Base-by-base conservation (phyloP, 2,888 invertebrate genomes). In the Gnatocerus cornutus region DNA sequence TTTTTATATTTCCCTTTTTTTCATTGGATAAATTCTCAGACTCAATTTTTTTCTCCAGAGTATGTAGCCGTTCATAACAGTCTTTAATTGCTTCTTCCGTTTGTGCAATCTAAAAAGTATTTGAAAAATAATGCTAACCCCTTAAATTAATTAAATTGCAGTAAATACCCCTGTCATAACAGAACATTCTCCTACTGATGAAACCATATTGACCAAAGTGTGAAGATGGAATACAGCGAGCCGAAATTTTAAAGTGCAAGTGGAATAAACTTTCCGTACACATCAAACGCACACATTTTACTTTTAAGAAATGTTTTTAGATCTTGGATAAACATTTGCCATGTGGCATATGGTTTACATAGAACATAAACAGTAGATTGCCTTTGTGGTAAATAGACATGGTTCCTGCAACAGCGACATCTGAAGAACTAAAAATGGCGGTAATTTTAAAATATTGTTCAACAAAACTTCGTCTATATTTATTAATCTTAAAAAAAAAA, bases 71-170 rank as follows among this genome's bases (percentile, higher is more conserved):
- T 52, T 78, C 76, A 62, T 81, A 81, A 50, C 81, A 80, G 27
- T 58, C 59, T 66, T 80, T 79, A 29, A 83, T 82, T 0, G 79
- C 77, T 63, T 81, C 82, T 74, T 83, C 82, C 5, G 81, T 78
- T 68, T 78, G 78, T 30, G 71, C 71, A 56, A 83, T 83, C 84
- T 84, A 69, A 55, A 80, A 78, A 55, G 4, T 48, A 5, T 12
- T 7, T 30, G 67, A 33, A 79, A 50, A 66, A 29, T 55, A 37
- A 5, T 53, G 50, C 21, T 63, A 21, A 29, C 6, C 10, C 8
- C 45, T 58, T 33, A 80, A 78, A 53, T n/a, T 46, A 30, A n/a
- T 5, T 27, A 68, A 33, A 80, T 27, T 41, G 10, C 13, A 43
- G 13, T 41, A 69, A 48, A 61, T 63, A 76, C 76, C 71, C 76